Evolutionary conservation across 2,797 vertebrate species (phyloP).

Genomic region (Paramormyrops hopkinsi): DNA sequence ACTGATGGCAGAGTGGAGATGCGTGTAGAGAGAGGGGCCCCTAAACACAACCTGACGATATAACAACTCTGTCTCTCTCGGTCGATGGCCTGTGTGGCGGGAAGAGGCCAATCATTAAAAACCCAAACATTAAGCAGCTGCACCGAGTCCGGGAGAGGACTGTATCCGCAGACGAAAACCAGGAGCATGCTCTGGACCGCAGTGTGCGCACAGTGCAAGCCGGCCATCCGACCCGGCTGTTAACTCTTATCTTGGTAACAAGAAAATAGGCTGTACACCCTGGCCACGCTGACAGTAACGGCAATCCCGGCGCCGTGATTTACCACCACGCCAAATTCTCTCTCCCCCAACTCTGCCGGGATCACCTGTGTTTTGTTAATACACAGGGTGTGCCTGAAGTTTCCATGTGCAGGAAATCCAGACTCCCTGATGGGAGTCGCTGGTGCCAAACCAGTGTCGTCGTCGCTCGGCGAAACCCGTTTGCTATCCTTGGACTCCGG

Average conservation of each 20-base stretch:
- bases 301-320: background rate
- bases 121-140: conserved; percentile 23
- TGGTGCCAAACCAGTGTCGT: conserved; percentile 46
- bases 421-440: conserved; percentile 41
- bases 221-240: background rate
- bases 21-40: background rate
- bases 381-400: conserved; percentile 35
- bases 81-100: background rate
- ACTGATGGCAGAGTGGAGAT: background rate
- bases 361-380: conserved; percentile 42
- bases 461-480: conserved; percentile 30
- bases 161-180: conserved; percentile 4
- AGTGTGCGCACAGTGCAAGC: background rate
- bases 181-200: background rate
- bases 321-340: background rate
- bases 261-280: background rate
- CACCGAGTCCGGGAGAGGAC: background rate
- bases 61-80: background rate
- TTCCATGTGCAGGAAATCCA: conserved; percentile 40
- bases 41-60: background rate
- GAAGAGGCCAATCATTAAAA: conserved; percentile 14
- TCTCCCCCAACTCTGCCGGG: conserved; percentile 36
- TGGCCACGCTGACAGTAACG: background rate
- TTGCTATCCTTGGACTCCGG: conserved; percentile 13
- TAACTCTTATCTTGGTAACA: background rate